phyloP scores from a whole-genome alignment of 2,113 vertebrate genomes.

The Chaenogobius annularis region DNA sequence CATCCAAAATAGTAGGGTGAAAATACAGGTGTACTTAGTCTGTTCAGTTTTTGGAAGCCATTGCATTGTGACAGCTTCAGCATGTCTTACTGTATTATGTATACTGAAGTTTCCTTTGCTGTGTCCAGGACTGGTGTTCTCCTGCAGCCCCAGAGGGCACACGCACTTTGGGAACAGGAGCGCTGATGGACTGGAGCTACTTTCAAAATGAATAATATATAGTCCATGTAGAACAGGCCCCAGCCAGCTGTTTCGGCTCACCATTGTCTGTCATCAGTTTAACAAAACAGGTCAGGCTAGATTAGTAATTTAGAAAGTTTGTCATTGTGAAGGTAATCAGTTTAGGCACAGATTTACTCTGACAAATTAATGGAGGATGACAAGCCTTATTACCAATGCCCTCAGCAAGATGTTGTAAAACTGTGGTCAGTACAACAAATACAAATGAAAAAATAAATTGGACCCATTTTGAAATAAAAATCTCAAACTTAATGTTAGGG shows the following conservation, averaged over 20 bases:
- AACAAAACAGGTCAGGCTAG: slow-evolving; percentile 2
- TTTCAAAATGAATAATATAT: slow-evolving; percentile 44
- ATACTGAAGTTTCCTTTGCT: neutral
- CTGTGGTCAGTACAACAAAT: neutral
- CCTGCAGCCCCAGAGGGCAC: slow-evolving; percentile 13
- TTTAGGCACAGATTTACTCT: neutral
- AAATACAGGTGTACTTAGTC: neutral
- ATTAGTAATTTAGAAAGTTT: slow-evolving; percentile 10
- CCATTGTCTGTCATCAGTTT: neutral
- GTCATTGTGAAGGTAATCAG: neutral
- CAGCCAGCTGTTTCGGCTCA: slow-evolving; percentile 11
- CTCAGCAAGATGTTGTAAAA: neutral
- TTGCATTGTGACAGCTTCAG: neutral
- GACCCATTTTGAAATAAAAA: neutral
- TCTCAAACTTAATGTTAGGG: neutral
- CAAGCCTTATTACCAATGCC: neutral
- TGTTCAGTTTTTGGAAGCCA: neutral
- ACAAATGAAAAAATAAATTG: neutral
- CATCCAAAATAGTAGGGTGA: neutral
- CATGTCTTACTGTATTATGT: neutral
- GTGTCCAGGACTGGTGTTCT: neutral
- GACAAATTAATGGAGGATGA: neutral
- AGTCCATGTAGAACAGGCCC: neutral
- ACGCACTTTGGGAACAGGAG: neutral
- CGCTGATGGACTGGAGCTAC: slow-evolving; percentile 28